A percentile compares a stretch with the other conserved stretches of the same genome.
Evolutionary conservation across 2,797 vertebrate genomes (phyloP).

Genomic region (Semotilus atromaculatus): DNA sequence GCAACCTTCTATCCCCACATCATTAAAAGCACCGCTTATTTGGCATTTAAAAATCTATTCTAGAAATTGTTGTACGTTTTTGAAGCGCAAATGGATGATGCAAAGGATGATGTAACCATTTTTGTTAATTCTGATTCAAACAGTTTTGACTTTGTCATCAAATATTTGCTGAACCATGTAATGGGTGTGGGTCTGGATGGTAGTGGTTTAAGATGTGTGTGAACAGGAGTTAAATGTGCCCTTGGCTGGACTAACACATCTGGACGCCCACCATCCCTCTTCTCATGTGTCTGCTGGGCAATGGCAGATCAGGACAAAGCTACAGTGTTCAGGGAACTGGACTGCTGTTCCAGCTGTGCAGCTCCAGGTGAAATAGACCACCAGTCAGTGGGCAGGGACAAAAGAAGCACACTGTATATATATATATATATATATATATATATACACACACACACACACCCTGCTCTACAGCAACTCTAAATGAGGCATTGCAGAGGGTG

Average conservation of each 20-base stretch:
- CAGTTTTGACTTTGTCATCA: constrained; percentile 50
- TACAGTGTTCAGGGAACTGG: constrained; percentile 53
- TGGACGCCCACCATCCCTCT: constrained; percentile 37
- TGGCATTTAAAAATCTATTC: constrained; percentile 14
- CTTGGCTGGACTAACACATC: constrained; percentile 57
- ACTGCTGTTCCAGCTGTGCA: constrained; percentile 47
- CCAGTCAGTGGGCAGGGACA: constrained; percentile 42
- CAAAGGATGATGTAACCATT: constrained; percentile 9
- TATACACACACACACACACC: neutral
- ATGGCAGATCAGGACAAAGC: constrained; percentile 62
- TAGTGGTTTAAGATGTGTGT: constrained; percentile 46
- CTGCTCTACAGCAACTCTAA: neutral
- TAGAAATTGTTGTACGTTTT: constrained; percentile 19
- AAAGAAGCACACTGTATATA: neutral
- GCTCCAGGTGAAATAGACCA: constrained; percentile 58
- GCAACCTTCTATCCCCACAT: neutral
- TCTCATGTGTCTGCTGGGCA: constrained; percentile 18
- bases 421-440: too few species aligned
- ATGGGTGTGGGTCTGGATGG: constrained; percentile 35
- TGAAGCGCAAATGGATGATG: neutral
- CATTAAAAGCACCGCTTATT: neutral
- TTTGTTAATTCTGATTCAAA: constrained; percentile 31
- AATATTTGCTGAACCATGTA: constrained; percentile 47
- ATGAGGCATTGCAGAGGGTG: constrained; percentile 26
- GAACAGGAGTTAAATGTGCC: constrained; percentile 52